Base-by-base conservation (phyloP, 2,797 vertebrate species). In the Enteromius treurensis region DNA sequence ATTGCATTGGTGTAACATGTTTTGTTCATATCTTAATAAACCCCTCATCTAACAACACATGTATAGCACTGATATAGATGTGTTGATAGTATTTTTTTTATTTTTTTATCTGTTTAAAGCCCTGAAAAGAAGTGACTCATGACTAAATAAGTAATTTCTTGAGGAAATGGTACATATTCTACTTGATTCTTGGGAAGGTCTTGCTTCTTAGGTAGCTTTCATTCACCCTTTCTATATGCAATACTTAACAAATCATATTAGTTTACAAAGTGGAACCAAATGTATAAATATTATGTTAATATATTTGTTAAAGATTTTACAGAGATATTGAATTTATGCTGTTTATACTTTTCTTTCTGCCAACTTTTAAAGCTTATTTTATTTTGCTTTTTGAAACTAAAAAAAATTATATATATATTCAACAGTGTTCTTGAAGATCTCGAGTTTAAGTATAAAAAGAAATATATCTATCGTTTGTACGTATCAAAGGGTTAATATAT, bases 181-280 rank as follows among this genome's bases (percentile, higher is more conserved):
- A 84, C 84, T 89, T 87, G 87, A 88, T 79, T 79, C 82, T 74
- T 85, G 89, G 86, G 88, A 69, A 89, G 77, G 74, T 90, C 90
- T 82, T 91, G 90, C 90, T 93, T 90, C 92, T 93, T 91, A 89
- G 93, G 93, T 93, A 95, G 93, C 93, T 94, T 95, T 94, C 90
- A 93, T 82, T 82, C 55, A 80, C 76, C 47, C 65, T 60, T 47
- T 85, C 95, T 95, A 96, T 97, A 98, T 98, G 97, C 97, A 98
- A 97, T 96, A 96, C 94, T 95, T 95, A 45, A 96, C 91, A 95
- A 93, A 91, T 69, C 87, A 85, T 89, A 92, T 95, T 97, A 97
- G 96, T 98, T 98, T 98, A 98, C 97, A 97, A 95, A 94, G 92
- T 93, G 94, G 95, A 99, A 98, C 97, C 97, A 98, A 98, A 97